phyloP scores from a whole-genome alignment of 1,140 invertebrate genomes.

The Battus philenor region DNA sequence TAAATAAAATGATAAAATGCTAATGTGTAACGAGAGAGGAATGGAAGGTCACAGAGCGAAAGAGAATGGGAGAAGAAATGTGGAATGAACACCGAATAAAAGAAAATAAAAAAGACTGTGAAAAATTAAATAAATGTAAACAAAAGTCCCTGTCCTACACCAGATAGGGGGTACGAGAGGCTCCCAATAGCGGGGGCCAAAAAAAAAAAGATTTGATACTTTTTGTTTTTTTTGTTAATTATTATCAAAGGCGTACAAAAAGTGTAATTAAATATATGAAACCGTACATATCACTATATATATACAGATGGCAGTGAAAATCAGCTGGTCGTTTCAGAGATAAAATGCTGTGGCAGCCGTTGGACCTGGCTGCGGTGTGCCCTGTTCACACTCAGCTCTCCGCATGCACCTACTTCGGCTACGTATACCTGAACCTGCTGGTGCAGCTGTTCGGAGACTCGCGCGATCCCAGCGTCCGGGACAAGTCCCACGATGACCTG shows the following conservation, averaged over 20 bases:
- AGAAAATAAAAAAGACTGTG: too few species aligned
- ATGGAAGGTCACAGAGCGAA: too few species aligned
- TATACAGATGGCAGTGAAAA: neutral
- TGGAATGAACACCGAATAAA: too few species aligned
- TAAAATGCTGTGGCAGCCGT: constrained; percentile 4
- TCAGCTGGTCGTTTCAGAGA: neutral
- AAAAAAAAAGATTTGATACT: neutral
- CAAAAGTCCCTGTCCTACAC: too few species aligned
- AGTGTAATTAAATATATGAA: neutral
- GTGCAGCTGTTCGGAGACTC: constrained; percentile 30
- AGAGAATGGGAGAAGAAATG: too few species aligned
- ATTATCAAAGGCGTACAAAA: too few species aligned
- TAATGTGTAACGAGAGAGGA: too few species aligned
- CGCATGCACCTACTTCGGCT: constrained; percentile 31
- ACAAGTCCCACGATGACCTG: constrained; percentile 14
- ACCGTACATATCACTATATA: neutral
- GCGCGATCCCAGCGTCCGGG: constrained; percentile 11
- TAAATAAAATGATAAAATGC: neutral
- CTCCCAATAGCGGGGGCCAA: too few species aligned
- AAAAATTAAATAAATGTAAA: too few species aligned
- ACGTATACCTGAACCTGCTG: constrained; percentile 29
- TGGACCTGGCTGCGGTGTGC: constrained; percentile 24
- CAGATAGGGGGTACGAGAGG: too few species aligned
- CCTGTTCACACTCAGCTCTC: constrained; percentile 24
- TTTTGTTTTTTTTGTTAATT: too few species aligned